Evolutionary conservation across 1,140 invertebrate genomes (phyloP).

Genomic region (Lepidurus arcticus): DNA sequence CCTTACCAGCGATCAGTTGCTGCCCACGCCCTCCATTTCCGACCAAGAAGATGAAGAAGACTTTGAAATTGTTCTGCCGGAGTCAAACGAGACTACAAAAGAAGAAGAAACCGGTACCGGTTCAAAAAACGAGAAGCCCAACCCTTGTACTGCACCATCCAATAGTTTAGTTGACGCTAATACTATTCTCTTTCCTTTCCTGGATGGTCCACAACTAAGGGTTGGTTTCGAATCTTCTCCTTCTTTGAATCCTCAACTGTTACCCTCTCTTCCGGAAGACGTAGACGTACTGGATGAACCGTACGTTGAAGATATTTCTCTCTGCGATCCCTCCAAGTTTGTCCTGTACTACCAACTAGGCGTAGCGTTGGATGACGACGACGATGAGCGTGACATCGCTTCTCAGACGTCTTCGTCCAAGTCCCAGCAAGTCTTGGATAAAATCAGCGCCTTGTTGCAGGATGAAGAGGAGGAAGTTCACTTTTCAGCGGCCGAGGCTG

Average conservation of each 20-base stretch:
- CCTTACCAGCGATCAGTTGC: constrained; percentile 36
- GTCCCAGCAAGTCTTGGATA: constrained; percentile 12
- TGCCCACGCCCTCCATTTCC: constrained; percentile 31
- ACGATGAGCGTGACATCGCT: neutral
- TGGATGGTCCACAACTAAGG: constrained; percentile 35
- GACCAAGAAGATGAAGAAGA: constrained; percentile 38
- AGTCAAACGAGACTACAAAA: constrained; percentile 34
- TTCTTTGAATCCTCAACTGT: neutral
- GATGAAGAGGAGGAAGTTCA: constrained; percentile 3
- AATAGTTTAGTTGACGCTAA: constrained; percentile 39
- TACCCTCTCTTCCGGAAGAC: neutral
- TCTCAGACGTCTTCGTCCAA: neutral
- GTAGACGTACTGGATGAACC: constrained; percentile 1
- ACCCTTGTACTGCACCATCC: constrained; percentile 54
- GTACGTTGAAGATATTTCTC: constrained; percentile 3
- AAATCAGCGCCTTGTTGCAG: constrained; percentile 8
- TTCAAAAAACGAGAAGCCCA: constrained; percentile 53
- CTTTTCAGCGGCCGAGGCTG: neutral
- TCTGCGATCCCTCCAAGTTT: constrained; percentile 35
- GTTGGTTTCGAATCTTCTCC: constrained; percentile 29
- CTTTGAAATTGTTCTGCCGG: neutral
- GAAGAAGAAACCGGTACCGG: constrained; percentile 41
- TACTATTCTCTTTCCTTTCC: constrained; percentile 41
- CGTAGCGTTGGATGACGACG: constrained; percentile 31
- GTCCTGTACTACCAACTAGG: constrained; percentile 33